Evolutionary conservation across 2,797 vertebrate species (phyloP), one percentile per base, ranked within the genome.

Genomic region (Danionella dracula): DNA sequence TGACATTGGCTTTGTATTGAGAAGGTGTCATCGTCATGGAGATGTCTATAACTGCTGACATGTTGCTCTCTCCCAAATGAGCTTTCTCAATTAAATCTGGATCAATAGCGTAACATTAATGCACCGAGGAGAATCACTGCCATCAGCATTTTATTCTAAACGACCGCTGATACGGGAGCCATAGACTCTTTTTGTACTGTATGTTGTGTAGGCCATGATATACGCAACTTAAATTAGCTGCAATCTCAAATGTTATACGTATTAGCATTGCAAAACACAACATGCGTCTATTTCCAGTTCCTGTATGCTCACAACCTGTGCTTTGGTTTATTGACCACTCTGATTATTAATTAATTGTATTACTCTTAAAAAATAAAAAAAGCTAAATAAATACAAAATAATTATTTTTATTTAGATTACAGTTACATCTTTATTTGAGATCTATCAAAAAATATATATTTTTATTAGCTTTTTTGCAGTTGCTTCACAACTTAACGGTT

Each of bases 41-140:
- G 63, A 65, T 57, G 53, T 35, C 51, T 53, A 70, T 75, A 41
- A 57, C 40, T 49, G 71, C 71, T 76, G 73, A 77, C 56, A 41
- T 56, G n/a, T 64, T 59, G 29, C 49, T 46, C 59, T 68, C 65
- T 50, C 40, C 55, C 44, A 73, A 76, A 79, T 68, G 23, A 76
- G 74, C 73, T 69, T 72, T 77, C 73, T 79, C 66, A 67, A 70
- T 74, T 76, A 70, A 76, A 54, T 54, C 41, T 12, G 31, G 70
- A 76, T 78, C 72, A 35, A 80, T 80, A 62, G 38, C 15, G 19
- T 31, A 57, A 67, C 46, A 72, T 62, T 66, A 74, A 74, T 76
- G 59, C 73, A 65, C 66, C 42, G 66, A 54, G 54, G 54, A 54
- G 51, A 48, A 37, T 59, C 72, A 29, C 61, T n/a, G 16, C 16